These are phyloP conservation scores for Heliconius eleuchia DNA, from an alignment of 1,140 invertebrate genomes.

Conservation along the genomic window DNA sequence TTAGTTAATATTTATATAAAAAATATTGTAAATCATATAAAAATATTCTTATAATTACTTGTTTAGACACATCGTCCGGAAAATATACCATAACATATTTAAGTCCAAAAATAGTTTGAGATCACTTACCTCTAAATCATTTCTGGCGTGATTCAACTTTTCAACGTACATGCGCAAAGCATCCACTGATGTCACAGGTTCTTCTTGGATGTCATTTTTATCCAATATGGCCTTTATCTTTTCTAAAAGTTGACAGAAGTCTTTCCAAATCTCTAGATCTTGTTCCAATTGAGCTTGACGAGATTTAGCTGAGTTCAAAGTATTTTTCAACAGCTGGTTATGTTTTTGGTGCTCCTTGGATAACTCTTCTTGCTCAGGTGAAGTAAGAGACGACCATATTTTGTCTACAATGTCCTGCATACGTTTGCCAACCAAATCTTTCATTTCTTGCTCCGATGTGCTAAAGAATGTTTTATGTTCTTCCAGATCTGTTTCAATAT, in stretches of 20 bases:
- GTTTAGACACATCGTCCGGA: too few species aligned
- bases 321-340: constrained; percentile 90
- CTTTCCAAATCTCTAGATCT: constrained; percentile 89
- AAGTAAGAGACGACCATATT: constrained; percentile 91
- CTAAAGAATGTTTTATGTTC: constrained; percentile 94
- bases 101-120: background rate
- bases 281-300: constrained; percentile 88
- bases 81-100: background rate
- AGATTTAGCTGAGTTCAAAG: constrained; percentile 89
- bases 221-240: constrained; percentile 88
- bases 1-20: too few species aligned
- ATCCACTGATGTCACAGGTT: constrained; percentile 88
- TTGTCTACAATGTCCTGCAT: constrained; percentile 92
- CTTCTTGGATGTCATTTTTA: constrained; percentile 87
- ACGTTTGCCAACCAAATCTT: constrained; percentile 89
- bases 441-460: constrained; percentile 86
- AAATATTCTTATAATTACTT: too few species aligned
- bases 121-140: constrained; percentile 88
- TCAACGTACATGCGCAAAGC: constrained; percentile 90
- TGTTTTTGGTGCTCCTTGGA: constrained; percentile 89
- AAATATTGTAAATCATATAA: too few species aligned
- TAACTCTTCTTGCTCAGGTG: constrained; percentile 90
- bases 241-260: constrained; percentile 88
- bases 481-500: constrained; percentile 90
- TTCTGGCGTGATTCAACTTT: constrained; percentile 88